Base-by-base conservation (phyloP, 2,797 vertebrate genomes). In the Arremon brunneinucha region DNA sequence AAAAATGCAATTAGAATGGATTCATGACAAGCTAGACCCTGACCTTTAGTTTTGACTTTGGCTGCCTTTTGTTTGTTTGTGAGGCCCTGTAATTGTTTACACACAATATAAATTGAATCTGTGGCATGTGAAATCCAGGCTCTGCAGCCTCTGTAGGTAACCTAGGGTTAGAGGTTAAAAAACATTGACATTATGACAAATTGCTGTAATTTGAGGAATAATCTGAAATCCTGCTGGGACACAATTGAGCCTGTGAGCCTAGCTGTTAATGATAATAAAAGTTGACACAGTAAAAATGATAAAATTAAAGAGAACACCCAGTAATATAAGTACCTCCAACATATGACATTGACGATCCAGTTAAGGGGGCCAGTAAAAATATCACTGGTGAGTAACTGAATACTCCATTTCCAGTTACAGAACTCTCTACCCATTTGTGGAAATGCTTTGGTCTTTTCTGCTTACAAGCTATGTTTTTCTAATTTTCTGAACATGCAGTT, bases 221-320 rank as follows among this genome's bases (percentile, higher is more conserved):
- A 95, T 95, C 93, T 93, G 92, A 93, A 95, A 93, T 92, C 93
- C 94, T 94, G 80, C 82, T 60, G 92, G 94, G 94, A 87, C 70
- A 87, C 37, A 87, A 88, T 94, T 93, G 95, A 94, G 90, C 87
- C 75, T 69, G 55, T 53, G 63, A 95, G 80, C 20, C 85, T 55
- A 63, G 46, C 82, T 95, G 89, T 94, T 96, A 96, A 95, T 93
- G 96, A 95, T 95, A 96, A 96, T 95, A 97, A 96, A 97, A 95
- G 80, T 87, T 93, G 96, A 95, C 95, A 78, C 7, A 56, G 88
- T 93, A 95, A 96, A 95, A 96, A 90, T 39, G 62, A 65, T 68
- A 92, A 81, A 95, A 92, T 94, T 94, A 94, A 94, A 96, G 49
- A 89, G 44, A 95, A 67, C 56, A 72, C 35, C 71, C 75, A 64